A percentile compares a stretch with the other conserved stretches of the same genome.
Evolutionary conservation across 2,888 invertebrate genomes (phyloP).

Genomic region (Protonemura montana): DNA sequence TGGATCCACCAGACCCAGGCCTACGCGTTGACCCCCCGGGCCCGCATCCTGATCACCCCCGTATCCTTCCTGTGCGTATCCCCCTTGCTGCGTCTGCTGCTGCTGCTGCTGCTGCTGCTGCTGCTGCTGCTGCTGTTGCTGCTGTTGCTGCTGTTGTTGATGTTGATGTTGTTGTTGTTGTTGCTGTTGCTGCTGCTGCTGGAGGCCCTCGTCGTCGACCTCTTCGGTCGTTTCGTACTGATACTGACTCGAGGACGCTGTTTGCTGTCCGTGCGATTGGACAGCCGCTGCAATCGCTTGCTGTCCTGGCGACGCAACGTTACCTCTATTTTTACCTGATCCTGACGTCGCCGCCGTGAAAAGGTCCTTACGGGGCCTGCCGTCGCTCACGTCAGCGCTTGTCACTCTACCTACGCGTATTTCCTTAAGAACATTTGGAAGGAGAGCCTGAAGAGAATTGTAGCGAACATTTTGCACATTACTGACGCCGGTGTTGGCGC

Average conservation of each 20-base stretch:
- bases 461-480: not conserved
- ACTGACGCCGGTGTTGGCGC: not conserved
- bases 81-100: not conserved
- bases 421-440: not conserved
- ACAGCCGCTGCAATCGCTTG: not conserved
- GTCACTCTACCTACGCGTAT: not conserved
- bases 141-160: not conserved
- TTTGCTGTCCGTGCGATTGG: not conserved
- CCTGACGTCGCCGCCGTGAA: not conserved
- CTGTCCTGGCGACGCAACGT: conserved; percentile 25
- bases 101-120: not conserved
- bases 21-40: not conserved
- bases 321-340: not conserved
- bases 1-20: not conserved
- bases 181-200: not conserved
- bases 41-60: not conserved
- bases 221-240: not conserved
- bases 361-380: not conserved
- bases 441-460: not conserved
- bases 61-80: not conserved
- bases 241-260: not conserved
- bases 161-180: not conserved
- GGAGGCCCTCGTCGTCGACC: not conserved
- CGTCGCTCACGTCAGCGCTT: not conserved
- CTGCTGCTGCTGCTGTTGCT: not conserved